A percentile compares a stretch with the other conserved stretches of the same genome.
phyloP scores from a whole-genome alignment of 2,113 vertebrate species.

The Ochotona princeps region DNA sequence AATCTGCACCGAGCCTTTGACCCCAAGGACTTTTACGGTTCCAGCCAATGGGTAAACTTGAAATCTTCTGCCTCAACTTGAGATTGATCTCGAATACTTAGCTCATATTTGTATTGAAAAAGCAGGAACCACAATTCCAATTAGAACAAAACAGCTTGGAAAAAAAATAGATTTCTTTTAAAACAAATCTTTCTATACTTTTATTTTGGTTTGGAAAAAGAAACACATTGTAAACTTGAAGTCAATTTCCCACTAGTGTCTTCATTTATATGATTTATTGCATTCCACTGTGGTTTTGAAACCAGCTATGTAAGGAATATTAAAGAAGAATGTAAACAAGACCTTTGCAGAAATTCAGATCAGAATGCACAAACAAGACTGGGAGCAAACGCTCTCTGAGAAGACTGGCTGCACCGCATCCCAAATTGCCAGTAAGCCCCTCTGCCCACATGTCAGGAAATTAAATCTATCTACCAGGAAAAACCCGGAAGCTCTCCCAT shows the following conservation, averaged over 20 bases:
- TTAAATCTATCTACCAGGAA: background rate
- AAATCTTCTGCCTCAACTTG: slow-evolving; percentile 74
- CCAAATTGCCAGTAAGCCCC: background rate
- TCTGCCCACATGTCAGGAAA: background rate
- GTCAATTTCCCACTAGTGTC: slow-evolving; percentile 30
- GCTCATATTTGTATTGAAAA: slow-evolving; percentile 71
- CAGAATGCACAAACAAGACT: background rate
- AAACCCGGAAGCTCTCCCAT: background rate
- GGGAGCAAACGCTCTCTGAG: background rate
- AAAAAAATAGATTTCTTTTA: slow-evolving; percentile 61
- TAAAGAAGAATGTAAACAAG: slow-evolving; percentile 66
- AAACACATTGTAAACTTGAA: background rate
- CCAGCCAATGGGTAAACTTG: slow-evolving; percentile 63
- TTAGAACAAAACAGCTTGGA: slow-evolving; percentile 48
- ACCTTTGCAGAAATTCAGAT: background rate
- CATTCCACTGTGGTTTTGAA: slow-evolving; percentile 60
- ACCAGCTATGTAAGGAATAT: slow-evolving; percentile 44
- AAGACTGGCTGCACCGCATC: background rate
- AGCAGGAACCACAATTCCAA: background rate
- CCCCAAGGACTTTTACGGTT: slow-evolving; percentile 66
- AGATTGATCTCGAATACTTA: slow-evolving; percentile 62
- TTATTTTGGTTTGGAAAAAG: background rate
- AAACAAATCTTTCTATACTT: slow-evolving; percentile 30
- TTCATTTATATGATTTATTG: slow-evolving; percentile 65
- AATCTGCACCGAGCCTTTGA: slow-evolving; percentile 62